These are phyloP conservation scores for Bufo bufo DNA, from an alignment of 2,113 vertebrate genomes.

Conservation along the genomic window DNA sequence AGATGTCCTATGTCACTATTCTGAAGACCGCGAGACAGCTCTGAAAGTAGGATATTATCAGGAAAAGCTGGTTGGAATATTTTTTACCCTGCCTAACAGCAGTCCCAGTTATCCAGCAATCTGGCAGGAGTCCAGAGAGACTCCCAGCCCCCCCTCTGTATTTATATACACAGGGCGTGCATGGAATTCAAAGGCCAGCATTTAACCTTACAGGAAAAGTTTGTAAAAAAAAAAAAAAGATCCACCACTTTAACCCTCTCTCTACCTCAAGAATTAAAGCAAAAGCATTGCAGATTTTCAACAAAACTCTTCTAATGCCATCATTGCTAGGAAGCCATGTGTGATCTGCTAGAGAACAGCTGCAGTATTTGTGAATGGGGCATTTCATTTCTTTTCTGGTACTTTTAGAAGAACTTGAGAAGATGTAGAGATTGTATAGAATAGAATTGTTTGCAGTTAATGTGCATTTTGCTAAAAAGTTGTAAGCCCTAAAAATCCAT, in stretches of 20 bases:
- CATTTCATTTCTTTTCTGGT: neutral
- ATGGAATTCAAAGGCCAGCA: slow-evolving; percentile 53
- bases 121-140: slow-evolving; percentile 48
- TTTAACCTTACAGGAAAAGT: slow-evolving; percentile 56
- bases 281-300: neutral
- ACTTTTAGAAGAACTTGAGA: neutral
- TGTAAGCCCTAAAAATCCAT: no score
- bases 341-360: neutral
- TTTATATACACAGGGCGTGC: slow-evolving; percentile 53
- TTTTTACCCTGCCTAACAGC: slow-evolving; percentile 37
- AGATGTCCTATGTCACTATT: neutral
- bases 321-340: neutral
- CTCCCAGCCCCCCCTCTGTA: slow-evolving; percentile 24
- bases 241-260: slow-evolving; percentile 32
- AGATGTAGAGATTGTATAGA: neutral
- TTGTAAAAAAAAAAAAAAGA: slow-evolving; percentile 40
- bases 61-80: slow-evolving; percentile 19
- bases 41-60: slow-evolving; percentile 13
- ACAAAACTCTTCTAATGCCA: neutral
- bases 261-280: neutral
- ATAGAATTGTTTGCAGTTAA: neutral
- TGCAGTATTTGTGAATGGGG: neutral
- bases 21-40: neutral
- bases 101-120: slow-evolving; percentile 51
- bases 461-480: no score